Evolutionary conservation across 2,888 invertebrate species (phyloP).

Genomic region (Amiota communis): DNA sequence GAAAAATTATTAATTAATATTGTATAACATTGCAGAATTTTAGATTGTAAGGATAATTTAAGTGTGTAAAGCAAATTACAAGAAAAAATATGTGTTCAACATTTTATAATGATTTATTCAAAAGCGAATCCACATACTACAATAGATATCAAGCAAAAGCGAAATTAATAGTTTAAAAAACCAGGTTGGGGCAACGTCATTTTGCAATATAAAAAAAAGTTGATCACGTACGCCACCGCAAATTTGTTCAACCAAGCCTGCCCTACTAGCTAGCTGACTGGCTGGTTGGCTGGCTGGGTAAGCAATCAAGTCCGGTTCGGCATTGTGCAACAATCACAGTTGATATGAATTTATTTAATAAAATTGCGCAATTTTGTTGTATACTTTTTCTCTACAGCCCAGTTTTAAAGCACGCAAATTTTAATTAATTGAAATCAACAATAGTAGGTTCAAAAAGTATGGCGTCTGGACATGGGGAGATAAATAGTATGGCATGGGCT

Average conservation of each 20-base stretch:
- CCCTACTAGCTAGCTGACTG: too few species aligned
- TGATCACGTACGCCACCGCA: slow-evolving; percentile 43
- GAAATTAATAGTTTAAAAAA: slow-evolving; percentile 28
- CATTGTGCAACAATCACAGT: slow-evolving; percentile 1
- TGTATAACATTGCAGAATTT: too few species aligned
- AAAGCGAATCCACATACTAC: background rate
- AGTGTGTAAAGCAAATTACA: background rate
- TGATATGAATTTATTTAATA: slow-evolving; percentile 26
- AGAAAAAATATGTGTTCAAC: too few species aligned
- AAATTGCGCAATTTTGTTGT: slow-evolving; percentile 28
- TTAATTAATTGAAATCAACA: slow-evolving; percentile 30
- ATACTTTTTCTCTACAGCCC: background rate
- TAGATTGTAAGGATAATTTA: background rate
- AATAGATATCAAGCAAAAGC: slow-evolving; percentile 1
- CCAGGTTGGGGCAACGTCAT: too few species aligned
- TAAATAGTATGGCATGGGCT: background rate
- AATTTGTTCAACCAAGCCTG: too few species aligned
- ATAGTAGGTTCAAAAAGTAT: background rate
- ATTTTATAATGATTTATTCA: background rate
- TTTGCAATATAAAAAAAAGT: background rate
- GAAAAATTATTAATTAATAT: too few species aligned
- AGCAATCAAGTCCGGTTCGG: background rate
- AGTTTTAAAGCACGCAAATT: slow-evolving; percentile 28
- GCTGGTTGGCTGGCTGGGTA: background rate
- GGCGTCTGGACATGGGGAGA: background rate